A percentile compares a stretch with the other conserved stretches of the same genome.
These are phyloP conservation scores for Exocentrus adspersus DNA, from an alignment of 2,888 invertebrate genomes.

Conservation along the genomic window DNA sequence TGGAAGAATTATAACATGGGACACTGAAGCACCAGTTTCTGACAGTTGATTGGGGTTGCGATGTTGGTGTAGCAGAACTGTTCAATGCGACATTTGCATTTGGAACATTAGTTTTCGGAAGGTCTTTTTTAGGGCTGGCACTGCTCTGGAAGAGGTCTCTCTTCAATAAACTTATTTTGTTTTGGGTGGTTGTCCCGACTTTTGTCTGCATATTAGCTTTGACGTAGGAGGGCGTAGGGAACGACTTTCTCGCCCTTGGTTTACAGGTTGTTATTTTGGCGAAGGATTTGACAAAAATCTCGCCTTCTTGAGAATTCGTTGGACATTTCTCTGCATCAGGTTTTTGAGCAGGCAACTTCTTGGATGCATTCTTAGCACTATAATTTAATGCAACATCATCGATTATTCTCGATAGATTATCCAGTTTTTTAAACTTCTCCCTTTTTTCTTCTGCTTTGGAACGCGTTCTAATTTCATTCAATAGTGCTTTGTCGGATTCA, in stretches of 20 bases:
- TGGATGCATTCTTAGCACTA: constrained; percentile 34
- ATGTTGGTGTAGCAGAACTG: not conserved
- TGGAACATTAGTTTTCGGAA: constrained; percentile 13
- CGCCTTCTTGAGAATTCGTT: constrained; percentile 40
- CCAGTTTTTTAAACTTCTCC: constrained; percentile 44
- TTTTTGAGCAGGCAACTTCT: constrained; percentile 31
- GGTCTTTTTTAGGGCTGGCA: not conserved
- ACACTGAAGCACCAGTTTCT: constrained; percentile 27
- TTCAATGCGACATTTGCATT: constrained; percentile 11
- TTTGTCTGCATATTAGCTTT: constrained; percentile 17
- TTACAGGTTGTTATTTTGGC: constrained; percentile 52
- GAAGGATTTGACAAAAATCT: constrained; percentile 57
- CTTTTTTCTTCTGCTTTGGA: constrained; percentile 57
- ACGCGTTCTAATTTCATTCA: constrained; percentile 53
- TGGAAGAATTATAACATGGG: constrained; percentile 37
- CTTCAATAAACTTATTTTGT: constrained; percentile 4
- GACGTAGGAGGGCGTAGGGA: constrained; percentile 50
- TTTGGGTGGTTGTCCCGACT: not conserved
- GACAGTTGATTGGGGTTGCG: constrained; percentile 28
- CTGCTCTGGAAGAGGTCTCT: not conserved
- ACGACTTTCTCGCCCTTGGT: constrained; percentile 58
- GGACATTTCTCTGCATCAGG: constrained; percentile 22
- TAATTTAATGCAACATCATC: constrained; percentile 49
- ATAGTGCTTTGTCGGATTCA: constrained; percentile 44
- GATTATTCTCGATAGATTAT: constrained; percentile 46